Conservation (phyloP, 2,113 vertebrate species). For the Naja naja region DNA sequence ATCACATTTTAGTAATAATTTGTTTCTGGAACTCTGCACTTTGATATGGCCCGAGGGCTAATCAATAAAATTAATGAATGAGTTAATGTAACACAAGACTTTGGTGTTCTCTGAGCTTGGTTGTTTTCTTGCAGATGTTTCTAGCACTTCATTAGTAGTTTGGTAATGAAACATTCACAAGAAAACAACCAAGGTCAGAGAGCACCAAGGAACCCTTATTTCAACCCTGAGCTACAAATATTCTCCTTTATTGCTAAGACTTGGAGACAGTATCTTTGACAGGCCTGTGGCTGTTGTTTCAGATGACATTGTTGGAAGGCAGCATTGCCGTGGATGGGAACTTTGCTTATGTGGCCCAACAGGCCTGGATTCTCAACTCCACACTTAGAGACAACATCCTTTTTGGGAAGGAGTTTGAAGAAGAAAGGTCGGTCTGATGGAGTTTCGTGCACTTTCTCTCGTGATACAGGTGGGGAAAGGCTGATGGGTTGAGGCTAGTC, state of each 20-base stretch:
- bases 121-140: background rate
- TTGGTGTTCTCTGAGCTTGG: background rate
- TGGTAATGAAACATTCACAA: background rate
- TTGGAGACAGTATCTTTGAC: background rate
- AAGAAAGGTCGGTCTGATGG: constrained; percentile 80
- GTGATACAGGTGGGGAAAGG: background rate
- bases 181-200: background rate
- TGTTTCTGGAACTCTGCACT: too few relatives aligned
- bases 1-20: too few relatives aligned
- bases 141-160: background rate
- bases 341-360: constrained; percentile 89
- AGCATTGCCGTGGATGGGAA: constrained; percentile 80
- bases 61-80: too few relatives aligned
- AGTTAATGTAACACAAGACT: background rate
- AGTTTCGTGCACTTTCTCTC: background rate
- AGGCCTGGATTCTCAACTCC: constrained; percentile 92
- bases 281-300: constrained; percentile 25
- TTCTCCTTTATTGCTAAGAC: background rate
- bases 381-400: constrained; percentile 91
- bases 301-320: constrained; percentile 89
- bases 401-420: constrained; percentile 87
- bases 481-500: background rate
- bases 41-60: too few relatives aligned
- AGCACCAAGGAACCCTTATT: background rate
- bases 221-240: background rate